phyloP scores from a whole-genome alignment of 2,113 vertebrate species.

The Colinus virginianus region DNA sequence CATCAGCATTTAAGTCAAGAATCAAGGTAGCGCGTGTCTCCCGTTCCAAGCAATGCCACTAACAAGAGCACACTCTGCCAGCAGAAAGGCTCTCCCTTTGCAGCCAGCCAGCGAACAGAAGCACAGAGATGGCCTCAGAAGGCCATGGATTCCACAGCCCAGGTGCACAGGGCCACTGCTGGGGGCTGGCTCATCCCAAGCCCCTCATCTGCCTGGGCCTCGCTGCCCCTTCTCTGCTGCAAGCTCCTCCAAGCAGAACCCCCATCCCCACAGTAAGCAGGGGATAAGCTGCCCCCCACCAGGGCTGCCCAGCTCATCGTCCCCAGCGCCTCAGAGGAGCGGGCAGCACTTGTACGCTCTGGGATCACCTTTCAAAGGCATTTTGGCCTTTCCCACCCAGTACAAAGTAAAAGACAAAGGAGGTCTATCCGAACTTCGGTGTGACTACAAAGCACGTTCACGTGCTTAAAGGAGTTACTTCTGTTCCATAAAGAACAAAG shows the following conservation, averaged over 20 bases:
- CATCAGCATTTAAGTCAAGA: fast-evolving
- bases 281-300: fast-evolving
- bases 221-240: neutral
- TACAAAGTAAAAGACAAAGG: neutral
- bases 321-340: neutral
- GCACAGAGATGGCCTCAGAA: neutral
- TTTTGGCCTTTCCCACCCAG: neutral
- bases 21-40: fast-evolving
- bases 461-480: neutral
- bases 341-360: fast-evolving
- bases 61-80: fast-evolving
- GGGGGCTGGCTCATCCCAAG: neutral
- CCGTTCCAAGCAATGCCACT: fast-evolving
- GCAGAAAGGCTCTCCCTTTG: neutral
- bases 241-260: neutral
- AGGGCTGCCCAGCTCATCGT: neutral
- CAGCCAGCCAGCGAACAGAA: neutral
- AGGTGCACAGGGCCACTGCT: neutral
- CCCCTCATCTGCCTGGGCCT: neutral
- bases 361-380: neutral
- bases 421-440: neutral
- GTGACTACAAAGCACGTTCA: fast-evolving
- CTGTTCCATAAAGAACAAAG: neutral
- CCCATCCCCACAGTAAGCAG: fast-evolving
- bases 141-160: fast-evolving